A percentile compares a stretch with the other conserved stretches of the same genome.
phyloP scores from a whole-genome alignment of 2,888 invertebrate genomes.

The Brachyptera putata region DNA sequence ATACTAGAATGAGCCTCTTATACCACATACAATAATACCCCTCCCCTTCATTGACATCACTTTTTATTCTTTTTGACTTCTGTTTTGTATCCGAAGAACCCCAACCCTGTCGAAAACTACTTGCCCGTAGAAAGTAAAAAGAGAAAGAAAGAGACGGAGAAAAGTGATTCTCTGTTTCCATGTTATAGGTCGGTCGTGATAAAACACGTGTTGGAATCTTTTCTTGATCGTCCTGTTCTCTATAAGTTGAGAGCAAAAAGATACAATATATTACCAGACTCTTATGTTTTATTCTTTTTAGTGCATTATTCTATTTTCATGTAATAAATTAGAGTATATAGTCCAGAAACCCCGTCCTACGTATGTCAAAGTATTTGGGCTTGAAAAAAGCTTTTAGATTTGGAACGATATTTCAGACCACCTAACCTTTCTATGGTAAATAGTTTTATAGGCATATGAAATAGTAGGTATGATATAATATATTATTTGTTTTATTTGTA shows the following conservation, averaged over 20 bases:
- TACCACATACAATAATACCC: no score
- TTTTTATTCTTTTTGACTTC: slow-evolving; percentile 24
- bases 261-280: background rate
- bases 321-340: slow-evolving; percentile 12
- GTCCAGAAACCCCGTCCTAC: no score
- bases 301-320: slow-evolving; percentile 1
- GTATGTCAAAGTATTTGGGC: slow-evolving; percentile 1
- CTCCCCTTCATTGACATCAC: background rate
- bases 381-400: background rate
- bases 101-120: background rate
- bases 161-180: background rate
- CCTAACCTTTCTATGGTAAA: no score
- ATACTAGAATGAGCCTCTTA: no score
- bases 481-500: no score
- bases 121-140: background rate
- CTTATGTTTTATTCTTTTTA: slow-evolving; percentile 2
- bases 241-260: background rate
- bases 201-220: slow-evolving; percentile 21
- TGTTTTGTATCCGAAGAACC: slow-evolving; percentile 25
- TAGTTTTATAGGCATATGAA: no score
- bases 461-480: no score
- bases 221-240: slow-evolving; percentile 7
- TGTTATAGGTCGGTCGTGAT: slow-evolving; percentile 8
- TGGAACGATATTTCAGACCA: background rate
- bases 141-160: background rate